phyloP scores from a whole-genome alignment of 2,888 invertebrate genomes.

The Cryptophagus acutangulus region DNA sequence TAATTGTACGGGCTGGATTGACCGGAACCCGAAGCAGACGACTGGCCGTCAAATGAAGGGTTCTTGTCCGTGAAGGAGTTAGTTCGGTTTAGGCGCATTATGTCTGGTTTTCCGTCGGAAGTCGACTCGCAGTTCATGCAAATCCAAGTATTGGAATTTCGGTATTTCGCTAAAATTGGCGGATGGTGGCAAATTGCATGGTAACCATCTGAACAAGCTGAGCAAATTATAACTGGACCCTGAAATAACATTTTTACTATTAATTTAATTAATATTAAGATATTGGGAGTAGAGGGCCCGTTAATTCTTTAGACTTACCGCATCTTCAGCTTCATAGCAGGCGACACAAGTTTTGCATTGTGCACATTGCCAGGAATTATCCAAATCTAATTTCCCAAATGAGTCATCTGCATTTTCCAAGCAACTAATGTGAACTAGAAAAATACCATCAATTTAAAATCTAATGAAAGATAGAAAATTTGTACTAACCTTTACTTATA shows the following conservation, averaged over 20 bases:
- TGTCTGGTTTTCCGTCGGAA: constrained; percentile 42
- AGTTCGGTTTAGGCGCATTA: constrained; percentile 45
- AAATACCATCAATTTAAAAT: constrained; percentile 4
- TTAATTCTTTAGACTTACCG: constrained; percentile 52
- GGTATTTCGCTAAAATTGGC: constrained; percentile 54
- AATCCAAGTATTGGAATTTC: constrained; percentile 64
- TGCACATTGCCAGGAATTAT: constrained; percentile 81
- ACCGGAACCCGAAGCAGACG: constrained; percentile 17
- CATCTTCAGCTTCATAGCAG: constrained; percentile 72
- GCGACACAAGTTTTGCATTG: constrained; percentile 83
- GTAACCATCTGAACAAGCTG: constrained; percentile 78
- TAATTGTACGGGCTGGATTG: constrained; percentile 18
- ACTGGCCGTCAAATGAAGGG: too few relatives aligned
- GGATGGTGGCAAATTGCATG: constrained; percentile 79
- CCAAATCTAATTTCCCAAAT: constrained; percentile 58
- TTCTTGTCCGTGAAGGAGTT: too few relatives aligned
- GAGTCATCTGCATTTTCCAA: constrained; percentile 65
- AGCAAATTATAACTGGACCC: constrained; percentile 50
- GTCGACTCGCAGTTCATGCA: constrained; percentile 61
- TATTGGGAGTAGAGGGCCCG: too few relatives aligned
- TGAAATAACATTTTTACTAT: constrained; percentile 20
- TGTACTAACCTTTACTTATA: constrained; percentile 60
- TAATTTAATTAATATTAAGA: too few relatives aligned
- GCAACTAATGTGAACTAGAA: constrained; percentile 63
- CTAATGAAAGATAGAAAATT: neutral